Evolutionary conservation across 2,888 invertebrate genomes (phyloP), one percentile per base, ranked within the genome.

Genomic region (Crepidodera aurea): DNA sequence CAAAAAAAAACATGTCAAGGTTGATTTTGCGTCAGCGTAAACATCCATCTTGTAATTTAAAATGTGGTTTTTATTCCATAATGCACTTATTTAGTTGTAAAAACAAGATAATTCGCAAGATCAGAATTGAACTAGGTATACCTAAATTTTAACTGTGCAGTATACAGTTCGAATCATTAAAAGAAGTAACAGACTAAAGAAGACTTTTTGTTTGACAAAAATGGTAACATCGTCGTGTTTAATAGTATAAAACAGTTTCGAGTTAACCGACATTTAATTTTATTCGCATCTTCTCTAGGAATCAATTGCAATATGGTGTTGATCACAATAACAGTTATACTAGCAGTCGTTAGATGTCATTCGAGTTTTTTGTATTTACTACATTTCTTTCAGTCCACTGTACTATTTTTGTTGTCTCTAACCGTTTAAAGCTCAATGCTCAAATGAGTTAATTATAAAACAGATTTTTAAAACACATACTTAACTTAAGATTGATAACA

Each of bases 301-400:
- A 55, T 55, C 54, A 55, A 55, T 55, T 44, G 54, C 54, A 55
- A 55, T 54, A 55, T 55, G 54, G 54, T 19, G 44, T 55, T 55
- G 54, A 44, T 13, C 54, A 44, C 22, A 42, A 55, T 29, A 55
- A 55, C 54, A 55, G 54, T 55, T 55, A 55, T 18, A 34, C 29
- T 10, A 44, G 42, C 54, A 44, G 1, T 37, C 37, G 51, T 51
- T 32, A 37, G 12, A 51, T 51, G 27, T 29, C 16, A 19, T 55
- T 8, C 54, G 15, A 55, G 42, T 55, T 55, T 54, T 54, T 54
- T 22, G 8, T 2, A 27, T 40, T 42, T 18, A n/a, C 32, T 54
- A 12, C n/a, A 40, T 27, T 29, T 55, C 29, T 55, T 54, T 42
- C 8, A 6, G 18, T 44, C 51, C 37, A 12, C 13, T 46, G 27